Base-by-base conservation (phyloP, 2,113 vertebrate species). In the Rhinoptilus africanus region DNA sequence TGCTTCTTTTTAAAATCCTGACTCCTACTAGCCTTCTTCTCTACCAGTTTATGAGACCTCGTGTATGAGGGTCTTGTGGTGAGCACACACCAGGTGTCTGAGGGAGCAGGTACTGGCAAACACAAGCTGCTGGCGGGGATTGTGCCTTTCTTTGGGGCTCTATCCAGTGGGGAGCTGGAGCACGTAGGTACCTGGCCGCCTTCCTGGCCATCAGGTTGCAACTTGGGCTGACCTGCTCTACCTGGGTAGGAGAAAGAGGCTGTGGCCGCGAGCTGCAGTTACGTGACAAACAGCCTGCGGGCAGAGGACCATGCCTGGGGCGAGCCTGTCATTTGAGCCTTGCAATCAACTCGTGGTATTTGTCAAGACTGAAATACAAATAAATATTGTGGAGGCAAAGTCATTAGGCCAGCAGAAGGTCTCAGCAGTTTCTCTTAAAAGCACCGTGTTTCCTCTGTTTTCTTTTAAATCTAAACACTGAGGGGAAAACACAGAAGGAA, bases 251-350 rank as follows among this genome's bases (percentile, higher is more conserved):
- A 4, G 2, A 47, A 26, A 56, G 22, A 39, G 16, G 11, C 43
- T 64, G 24, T 60, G 34, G 39, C 14, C 53, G 32, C 28, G 50
- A 37, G 47, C 24, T 85, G 66, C 34, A 59, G 37, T 3, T 27
- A 4, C 0, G 1, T n/a, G 34, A 34, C 24, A 22, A 63, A 16
- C 32, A 54, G 9, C 32, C 56, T 53, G 26, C 0, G 4, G 66
- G 18, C 16, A 76, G 86, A 80, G 59, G 18, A n/a, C 15, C 5
- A 9, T 14, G 6, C 8, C 9, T 1, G 4, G 26, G 17, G 1
- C 0, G 0, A 73, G 14, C 8, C 30, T 77, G 32, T 35, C 3
- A 4, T 45, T 41, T 56, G 34, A 67, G 4, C 34, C 43, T 84
- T 60, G 50, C 34, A 39, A 18, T 89, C 24, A 37, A 32, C 0